Evolutionary conservation across 2,888 invertebrate species (phyloP).

Genomic region (Dolichopus griseipennis): DNA sequence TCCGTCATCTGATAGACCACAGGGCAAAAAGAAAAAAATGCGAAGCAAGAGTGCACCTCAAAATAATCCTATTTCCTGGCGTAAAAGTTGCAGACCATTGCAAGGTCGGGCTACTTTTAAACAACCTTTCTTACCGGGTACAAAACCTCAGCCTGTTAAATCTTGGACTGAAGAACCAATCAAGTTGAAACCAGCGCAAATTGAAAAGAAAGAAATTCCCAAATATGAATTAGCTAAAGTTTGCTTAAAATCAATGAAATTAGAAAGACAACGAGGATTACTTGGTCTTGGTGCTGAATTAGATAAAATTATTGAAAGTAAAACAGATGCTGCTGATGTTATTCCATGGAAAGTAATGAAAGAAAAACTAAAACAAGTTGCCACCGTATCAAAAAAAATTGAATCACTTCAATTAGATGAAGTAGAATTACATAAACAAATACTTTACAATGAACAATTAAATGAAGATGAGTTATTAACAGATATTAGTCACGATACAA

Average conservation of each 20-base stretch:
- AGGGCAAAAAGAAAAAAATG: constrained; percentile 35
- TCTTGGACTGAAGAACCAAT: constrained; percentile 60
- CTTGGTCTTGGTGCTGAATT: constrained; percentile 38
- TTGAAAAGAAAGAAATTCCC: constrained; percentile 47
- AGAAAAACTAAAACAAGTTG: constrained; percentile 38
- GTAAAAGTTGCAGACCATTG: constrained; percentile 36
- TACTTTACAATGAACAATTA: constrained; percentile 17
- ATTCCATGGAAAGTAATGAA: constrained; percentile 42
- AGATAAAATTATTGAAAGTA: constrained; percentile 39
- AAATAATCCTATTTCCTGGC: constrained; percentile 38
- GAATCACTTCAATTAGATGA: constrained; percentile 42
- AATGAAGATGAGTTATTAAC: constrained; percentile 30
- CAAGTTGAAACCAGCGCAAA: constrained; percentile 51
- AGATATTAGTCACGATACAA: constrained; percentile 39
- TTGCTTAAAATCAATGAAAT: constrained; percentile 46
- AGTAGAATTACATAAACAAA: constrained; percentile 38
- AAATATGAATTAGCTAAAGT: constrained; percentile 46
- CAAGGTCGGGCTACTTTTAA: constrained; percentile 46
- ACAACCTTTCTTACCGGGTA: constrained; percentile 38
- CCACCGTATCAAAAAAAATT: constrained; percentile 40
- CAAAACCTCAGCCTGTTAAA: constrained; percentile 41
- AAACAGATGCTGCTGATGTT: constrained; percentile 39
- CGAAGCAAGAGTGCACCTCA: constrained; percentile 43
- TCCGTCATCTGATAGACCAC: constrained; percentile 25
- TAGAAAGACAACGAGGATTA: constrained; percentile 42